Base-by-base conservation (phyloP, 2,888 invertebrate genomes). In the Hedychridium roseum region DNA sequence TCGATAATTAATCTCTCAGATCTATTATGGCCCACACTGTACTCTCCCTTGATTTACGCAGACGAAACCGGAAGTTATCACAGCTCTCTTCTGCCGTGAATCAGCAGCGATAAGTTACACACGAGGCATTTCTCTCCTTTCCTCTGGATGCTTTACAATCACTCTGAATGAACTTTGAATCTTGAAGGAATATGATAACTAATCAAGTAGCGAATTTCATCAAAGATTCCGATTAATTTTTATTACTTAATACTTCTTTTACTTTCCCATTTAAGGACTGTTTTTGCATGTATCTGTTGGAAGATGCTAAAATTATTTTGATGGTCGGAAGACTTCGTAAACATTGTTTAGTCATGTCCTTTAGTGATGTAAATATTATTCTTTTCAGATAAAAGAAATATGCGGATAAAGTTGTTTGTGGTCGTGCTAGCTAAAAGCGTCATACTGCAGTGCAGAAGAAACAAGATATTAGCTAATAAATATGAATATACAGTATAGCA, bases 61-160 rank as follows among this genome's bases (percentile, higher is more conserved):
- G 43, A 50, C 50, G 44, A 50, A 51, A 34, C 47, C 41, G 39
- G 42, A 48, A 49, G 57, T 48, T 61, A 60, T 61, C 61, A 61
- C 60, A 60, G 58, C 49, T 60, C 44, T 45, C 45, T 60, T 50
- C 47, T 51, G 43, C 54, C 43, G 28, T 50, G 49, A 54, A 51
- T 9, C 27, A 27, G 51, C 46, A 60, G 54, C 47, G 38, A 50
- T 42, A 23, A 48, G 32, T 60, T 60, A 60, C 18, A 38, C 38
- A 51, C 42, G 43, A 39, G 39, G 17, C 15, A 41, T 31, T 37
- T 40, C 28, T 37, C 42, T 14, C 40, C 43, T 26, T 30, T 52
- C 36, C 34, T 46, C 41, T 41, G 45, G 40, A 48, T 27, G 38
- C 35, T 31, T 41, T 39, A 36, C 36, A 9, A 27, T 11, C 20